Evolutionary conservation across 2,797 vertebrate species (phyloP).

Genomic region (Gymnothorax reevesii): DNA sequence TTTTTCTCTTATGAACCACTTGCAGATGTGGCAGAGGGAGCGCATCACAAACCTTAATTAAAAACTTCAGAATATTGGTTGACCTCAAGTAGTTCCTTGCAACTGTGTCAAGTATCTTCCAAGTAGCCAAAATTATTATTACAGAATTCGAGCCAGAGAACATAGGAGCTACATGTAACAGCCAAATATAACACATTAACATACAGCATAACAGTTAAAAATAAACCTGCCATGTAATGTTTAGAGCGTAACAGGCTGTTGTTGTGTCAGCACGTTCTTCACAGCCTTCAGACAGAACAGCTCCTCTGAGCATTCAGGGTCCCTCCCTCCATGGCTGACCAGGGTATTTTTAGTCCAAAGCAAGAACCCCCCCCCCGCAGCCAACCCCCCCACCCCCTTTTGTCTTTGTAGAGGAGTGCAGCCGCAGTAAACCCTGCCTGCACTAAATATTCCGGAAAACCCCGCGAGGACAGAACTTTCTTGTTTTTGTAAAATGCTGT

Average conservation of each 20-base stretch:
- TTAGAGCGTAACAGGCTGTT: neutral
- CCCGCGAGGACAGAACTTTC: conserved; percentile 50
- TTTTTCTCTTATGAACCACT: neutral
- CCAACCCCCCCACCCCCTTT: conserved; percentile 20
- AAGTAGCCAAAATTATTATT: too few relatives aligned
- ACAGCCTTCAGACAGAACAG: neutral
- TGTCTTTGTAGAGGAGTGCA: conserved; percentile 41
- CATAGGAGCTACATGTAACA: too few relatives aligned
- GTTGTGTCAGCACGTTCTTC: neutral
- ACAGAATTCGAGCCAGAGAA: too few relatives aligned
- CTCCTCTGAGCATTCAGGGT: conserved; percentile 26
- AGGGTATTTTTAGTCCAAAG: conserved; percentile 51
- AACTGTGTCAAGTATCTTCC: too few relatives aligned
- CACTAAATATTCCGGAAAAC: conserved; percentile 49
- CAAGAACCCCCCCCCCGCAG: neutral
- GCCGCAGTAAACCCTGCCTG: conserved; percentile 36
- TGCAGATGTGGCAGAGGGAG: neutral
- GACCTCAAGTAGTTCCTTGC: too few relatives aligned
- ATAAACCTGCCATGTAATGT: too few relatives aligned
- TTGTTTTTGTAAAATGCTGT: conserved; percentile 50
- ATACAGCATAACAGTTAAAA: too few relatives aligned
- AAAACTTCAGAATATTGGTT: too few relatives aligned
- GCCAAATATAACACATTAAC: too few relatives aligned
- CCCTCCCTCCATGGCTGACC: conserved; percentile 29
- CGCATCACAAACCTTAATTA: neutral